phyloP scores from a whole-genome alignment of 2,888 invertebrate species.

The Hyles lineata region DNA sequence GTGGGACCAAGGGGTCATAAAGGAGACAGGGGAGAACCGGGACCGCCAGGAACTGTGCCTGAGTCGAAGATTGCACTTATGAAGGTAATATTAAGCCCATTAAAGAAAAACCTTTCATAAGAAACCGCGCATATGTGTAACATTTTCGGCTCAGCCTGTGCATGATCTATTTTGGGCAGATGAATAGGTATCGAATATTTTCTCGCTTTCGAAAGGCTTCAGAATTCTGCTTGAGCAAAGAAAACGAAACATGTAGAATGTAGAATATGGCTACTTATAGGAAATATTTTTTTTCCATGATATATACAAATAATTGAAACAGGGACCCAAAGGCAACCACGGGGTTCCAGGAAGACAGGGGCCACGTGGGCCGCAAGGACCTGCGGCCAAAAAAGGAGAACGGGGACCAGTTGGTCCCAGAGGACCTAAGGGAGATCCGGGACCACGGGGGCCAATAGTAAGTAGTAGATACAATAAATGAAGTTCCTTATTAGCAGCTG shows the following conservation, averaged over 20 bases:
- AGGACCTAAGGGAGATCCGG: constrained; percentile 46
- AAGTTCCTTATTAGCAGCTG: too few relatives aligned
- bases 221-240: too few relatives aligned
- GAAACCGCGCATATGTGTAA: too few relatives aligned
- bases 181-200: too few relatives aligned
- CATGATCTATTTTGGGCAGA: too few relatives aligned
- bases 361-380: constrained; percentile 53
- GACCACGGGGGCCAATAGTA: constrained; percentile 45
- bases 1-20: constrained; percentile 67
- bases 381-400: constrained; percentile 84
- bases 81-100: constrained; percentile 41
- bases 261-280: too few relatives aligned
- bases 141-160: too few relatives aligned
- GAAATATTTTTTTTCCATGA: too few relatives aligned
- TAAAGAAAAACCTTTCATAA: not conserved
- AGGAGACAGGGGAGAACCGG: constrained; percentile 85
- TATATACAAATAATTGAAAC: constrained; percentile 26
- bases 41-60: constrained; percentile 51
- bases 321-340: constrained; percentile 52
- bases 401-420: constrained; percentile 43
- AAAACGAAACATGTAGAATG: too few relatives aligned
- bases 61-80: constrained; percentile 46
- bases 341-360: constrained; percentile 37
- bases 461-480: constrained; percentile 24
- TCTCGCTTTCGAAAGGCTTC: too few relatives aligned